Evolutionary conservation across 1,140 invertebrate genomes (phyloP).

Genomic region (Zaprionus vittiger): DNA sequence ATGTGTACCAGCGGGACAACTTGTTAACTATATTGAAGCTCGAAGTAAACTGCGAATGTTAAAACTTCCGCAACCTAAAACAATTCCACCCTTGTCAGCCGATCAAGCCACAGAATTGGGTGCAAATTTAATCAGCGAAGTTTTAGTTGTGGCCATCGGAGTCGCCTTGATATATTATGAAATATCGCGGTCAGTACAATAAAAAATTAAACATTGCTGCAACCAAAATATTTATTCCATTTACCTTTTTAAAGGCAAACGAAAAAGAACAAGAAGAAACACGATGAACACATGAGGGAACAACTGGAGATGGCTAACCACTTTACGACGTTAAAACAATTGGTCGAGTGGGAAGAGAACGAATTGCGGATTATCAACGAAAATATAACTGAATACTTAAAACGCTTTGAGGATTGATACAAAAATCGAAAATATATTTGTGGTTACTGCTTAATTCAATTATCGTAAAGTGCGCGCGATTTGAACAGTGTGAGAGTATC

Average conservation of each 20-base stretch:
- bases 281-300: not conserved
- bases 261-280: constrained; percentile 30
- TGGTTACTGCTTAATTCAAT: not conserved
- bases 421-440: no score
- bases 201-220: not conserved
- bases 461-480: not conserved
- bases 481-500: constrained; percentile 13
- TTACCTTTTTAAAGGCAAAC: constrained; percentile 32
- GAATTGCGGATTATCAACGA: constrained; percentile 37
- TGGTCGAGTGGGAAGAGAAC: constrained; percentile 40
- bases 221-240: not conserved
- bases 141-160: constrained; percentile 39
- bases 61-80: constrained; percentile 45
- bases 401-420: not conserved
- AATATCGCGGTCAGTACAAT: constrained; percentile 28
- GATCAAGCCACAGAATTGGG: constrained; percentile 42
- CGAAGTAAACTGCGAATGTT: constrained; percentile 56
- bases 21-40: constrained; percentile 42
- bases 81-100: constrained; percentile 32
- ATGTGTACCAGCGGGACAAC: constrained; percentile 51
- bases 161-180: constrained; percentile 38
- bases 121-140: constrained; percentile 48
- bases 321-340: constrained; percentile 18
- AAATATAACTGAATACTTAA: not conserved
- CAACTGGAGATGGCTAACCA: not conserved